Base-by-base conservation (phyloP, 2,113 vertebrate genomes). In the Malurus alboscapulatus region DNA sequence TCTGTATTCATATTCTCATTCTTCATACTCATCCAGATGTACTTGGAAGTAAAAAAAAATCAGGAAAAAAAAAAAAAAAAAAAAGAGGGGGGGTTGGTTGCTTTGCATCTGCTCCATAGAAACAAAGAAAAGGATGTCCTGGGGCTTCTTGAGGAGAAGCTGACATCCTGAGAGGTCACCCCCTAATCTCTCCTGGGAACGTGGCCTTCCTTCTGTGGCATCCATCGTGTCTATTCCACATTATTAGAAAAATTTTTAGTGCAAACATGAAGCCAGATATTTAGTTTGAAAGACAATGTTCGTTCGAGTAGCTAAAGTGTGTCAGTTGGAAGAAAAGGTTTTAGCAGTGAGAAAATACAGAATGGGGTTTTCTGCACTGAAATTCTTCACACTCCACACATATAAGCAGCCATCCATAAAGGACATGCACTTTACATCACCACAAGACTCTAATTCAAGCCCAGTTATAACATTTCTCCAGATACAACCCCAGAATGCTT, bases 1-100 rank as follows among this genome's bases (percentile, higher is more conserved):
- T 90, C 75, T 82, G 78, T 73, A 93, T 93, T 96, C 92, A 53
- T 93, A 88, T 90, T 92, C 93, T 74, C 83, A 94, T 88, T 91
- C 88, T 71, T 93, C 69, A 77, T 36, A 75, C 59, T 92, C 88
- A 88, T 71, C 84, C 93, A 96, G 85, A 95, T 90, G 81, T 78
- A 79, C 58, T 88, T 92, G 83, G 90, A 88, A 92, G 80, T 18
- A 79, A 62, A 3, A 48, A 48, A 67, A 4, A 48, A 47, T 67
- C 75, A 74, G 90, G 80, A 50, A 59, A 63, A 57, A 79, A 67
- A 4, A 48, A 48, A 38, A 38, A 38, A 38, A 38, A 38, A 38
- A 38, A 38, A 11, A 38, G 10, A 38, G 38, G 38, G 38, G 6
- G 22, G 13, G 21, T 30, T 79, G 50, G 78, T 47, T 91, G 50